Evolutionary conservation across 2,797 vertebrate species (phyloP).

Genomic region (Triplophysa bombifrons): DNA sequence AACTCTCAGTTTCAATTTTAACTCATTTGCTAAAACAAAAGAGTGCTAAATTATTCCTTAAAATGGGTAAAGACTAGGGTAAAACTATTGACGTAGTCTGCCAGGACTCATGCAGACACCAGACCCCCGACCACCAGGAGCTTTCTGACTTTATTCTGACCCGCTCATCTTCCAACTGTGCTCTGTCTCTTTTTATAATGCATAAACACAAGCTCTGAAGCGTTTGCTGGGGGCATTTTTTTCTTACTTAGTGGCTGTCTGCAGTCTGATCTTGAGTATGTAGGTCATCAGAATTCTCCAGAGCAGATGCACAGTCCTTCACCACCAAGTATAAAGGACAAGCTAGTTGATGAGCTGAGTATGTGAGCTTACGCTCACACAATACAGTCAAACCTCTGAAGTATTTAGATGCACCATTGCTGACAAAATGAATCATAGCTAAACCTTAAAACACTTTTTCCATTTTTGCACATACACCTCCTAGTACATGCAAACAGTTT

Average conservation of each 20-base stretch:
- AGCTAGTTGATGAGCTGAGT: slow-evolving; percentile 63
- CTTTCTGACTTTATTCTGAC: slow-evolving; percentile 57
- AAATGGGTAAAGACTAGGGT: background rate
- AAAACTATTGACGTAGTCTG: too few species aligned
- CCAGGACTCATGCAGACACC: background rate
- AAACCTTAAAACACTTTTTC: slow-evolving; percentile 12
- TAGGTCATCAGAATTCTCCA: slow-evolving; percentile 77
- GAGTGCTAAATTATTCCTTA: background rate
- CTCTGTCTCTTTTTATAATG: slow-evolving; percentile 42
- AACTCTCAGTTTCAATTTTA: too few species aligned
- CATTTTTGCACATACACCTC: slow-evolving; percentile 9
- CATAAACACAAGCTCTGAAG: slow-evolving; percentile 41
- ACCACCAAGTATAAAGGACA: slow-evolving; percentile 77
- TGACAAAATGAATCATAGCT: slow-evolving; percentile 31
- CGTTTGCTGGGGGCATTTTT: slow-evolving; percentile 38
- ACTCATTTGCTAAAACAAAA: background rate
- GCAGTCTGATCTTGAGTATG: slow-evolving; percentile 72
- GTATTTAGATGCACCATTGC: slow-evolving; percentile 38
- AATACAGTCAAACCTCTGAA: slow-evolving; percentile 29
- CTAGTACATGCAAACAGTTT: slow-evolving; percentile 15
- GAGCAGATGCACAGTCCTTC: slow-evolving; percentile 67
- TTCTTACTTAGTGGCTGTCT: slow-evolving; percentile 58
- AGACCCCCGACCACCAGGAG: slow-evolving; percentile 17
- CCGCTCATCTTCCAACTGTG: slow-evolving; percentile 40
- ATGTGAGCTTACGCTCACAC: slow-evolving; percentile 64